Conservation (phyloP, 2,888 invertebrate genomes). For the Artemia sinica region DNA sequence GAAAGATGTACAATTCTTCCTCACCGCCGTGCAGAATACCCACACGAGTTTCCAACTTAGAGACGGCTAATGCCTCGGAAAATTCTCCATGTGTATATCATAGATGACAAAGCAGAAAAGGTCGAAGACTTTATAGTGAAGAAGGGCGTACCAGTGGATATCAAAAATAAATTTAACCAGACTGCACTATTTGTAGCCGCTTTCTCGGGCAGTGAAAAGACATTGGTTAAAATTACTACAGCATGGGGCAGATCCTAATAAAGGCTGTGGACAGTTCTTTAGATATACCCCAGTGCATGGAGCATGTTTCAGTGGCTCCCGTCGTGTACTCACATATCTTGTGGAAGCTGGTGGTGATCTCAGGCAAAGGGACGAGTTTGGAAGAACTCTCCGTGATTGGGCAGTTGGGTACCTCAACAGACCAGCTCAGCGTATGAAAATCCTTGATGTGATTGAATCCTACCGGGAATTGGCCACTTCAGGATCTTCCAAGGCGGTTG, state of each 20-base stretch:
- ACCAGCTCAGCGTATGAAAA: background rate
- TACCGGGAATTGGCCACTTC: background rate
- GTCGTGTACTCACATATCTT: slow-evolving; percentile 30
- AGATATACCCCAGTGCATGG: slow-evolving; percentile 33
- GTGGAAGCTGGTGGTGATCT: slow-evolving; percentile 29
- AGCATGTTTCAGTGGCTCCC: slow-evolving; percentile 31
- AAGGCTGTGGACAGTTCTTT: slow-evolving; percentile 29
- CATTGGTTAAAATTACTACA: slow-evolving; percentile 30
- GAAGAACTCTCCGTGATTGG: background rate
- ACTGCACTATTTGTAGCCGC: slow-evolving; percentile 34
- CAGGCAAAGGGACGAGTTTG: background rate
- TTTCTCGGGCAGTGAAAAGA: slow-evolving; percentile 29
- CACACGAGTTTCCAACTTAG: background rate
- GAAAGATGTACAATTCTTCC: background rate
- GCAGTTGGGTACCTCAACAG: background rate
- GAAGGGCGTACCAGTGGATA: slow-evolving; percentile 28
- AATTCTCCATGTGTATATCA: background rate
- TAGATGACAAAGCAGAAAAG: background rate
- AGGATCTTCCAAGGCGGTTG: background rate
- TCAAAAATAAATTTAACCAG: slow-evolving; percentile 30
- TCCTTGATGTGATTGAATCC: background rate
- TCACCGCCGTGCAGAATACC: background rate
- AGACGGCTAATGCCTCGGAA: background rate
- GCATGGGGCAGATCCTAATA: slow-evolving; percentile 35
- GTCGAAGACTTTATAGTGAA: background rate